These are phyloP conservation scores for Caranx melampygus DNA, from an alignment of 2,113 vertebrate genomes.

Conservation along the genomic window DNA sequence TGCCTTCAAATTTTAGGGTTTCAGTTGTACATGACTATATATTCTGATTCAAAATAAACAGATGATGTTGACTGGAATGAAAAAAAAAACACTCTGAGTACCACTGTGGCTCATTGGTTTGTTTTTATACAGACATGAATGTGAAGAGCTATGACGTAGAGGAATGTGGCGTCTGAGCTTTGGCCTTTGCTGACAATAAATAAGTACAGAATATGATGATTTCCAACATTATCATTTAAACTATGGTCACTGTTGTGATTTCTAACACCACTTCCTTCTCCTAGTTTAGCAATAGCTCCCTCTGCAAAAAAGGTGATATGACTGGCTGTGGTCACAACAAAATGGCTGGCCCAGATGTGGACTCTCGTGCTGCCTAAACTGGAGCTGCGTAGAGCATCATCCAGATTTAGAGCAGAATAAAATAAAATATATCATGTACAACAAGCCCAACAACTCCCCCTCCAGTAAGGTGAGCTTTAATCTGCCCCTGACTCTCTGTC, in stretches of 20 bases:
- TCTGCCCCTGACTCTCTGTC: constrained; percentile 20
- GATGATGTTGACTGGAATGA: too few species aligned
- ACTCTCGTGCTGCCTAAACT: constrained; percentile 21
- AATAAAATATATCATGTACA: constrained; percentile 9
- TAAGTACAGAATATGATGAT: neutral
- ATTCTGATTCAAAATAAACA: too few species aligned
- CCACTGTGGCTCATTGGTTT: too few species aligned
- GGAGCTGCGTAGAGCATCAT: constrained; percentile 38
- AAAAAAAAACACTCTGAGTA: too few species aligned
- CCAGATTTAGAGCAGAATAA: constrained; percentile 50
- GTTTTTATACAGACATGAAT: neutral
- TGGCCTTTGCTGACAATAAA: neutral
- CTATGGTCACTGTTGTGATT: neutral
- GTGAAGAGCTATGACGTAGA: neutral
- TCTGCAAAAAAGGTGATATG: neutral
- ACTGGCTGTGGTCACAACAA: constrained; percentile 4
- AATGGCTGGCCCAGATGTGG: neutral
- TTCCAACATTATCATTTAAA: neutral
- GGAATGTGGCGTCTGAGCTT: neutral
- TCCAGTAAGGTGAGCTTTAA: constrained; percentile 35
- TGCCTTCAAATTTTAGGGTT: too few species aligned
- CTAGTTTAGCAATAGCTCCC: neutral
- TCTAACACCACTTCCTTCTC: neutral
- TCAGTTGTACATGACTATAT: too few species aligned
- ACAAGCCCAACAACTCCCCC: constrained; percentile 18